These are phyloP conservation scores for Yponomeuta evonymella DNA, from an alignment of 2,888 invertebrate genomes.

Conservation along the genomic window DNA sequence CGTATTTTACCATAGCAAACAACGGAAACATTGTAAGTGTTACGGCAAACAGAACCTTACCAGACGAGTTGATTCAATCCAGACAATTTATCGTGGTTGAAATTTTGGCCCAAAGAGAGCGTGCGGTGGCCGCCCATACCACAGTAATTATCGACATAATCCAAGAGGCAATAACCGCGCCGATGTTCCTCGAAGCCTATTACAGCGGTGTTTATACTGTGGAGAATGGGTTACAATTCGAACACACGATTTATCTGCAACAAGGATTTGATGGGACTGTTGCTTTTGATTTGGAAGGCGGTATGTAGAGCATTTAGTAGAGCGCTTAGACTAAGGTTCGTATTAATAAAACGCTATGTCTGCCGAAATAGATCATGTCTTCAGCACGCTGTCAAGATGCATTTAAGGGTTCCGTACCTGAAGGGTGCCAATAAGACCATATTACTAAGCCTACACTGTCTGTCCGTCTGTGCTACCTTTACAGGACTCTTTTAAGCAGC, in stretches of 20 bases:
- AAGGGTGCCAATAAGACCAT: too few species aligned
- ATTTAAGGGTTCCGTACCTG: too few species aligned
- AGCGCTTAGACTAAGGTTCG: too few species aligned
- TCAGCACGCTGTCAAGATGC: too few species aligned
- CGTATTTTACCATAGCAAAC: constrained; percentile 32
- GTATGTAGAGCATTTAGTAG: constrained; percentile 4
- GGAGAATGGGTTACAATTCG: constrained; percentile 29
- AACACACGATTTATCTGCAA: constrained; percentile 28
- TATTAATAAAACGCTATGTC: too few species aligned
- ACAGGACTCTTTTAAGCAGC: too few species aligned
- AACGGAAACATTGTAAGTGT: constrained; percentile 32
- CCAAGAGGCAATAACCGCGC: constrained; percentile 20
- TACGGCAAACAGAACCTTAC: constrained; percentile 26
- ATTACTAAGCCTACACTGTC: too few species aligned
- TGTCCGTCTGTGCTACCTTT: too few species aligned
- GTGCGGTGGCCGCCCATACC: constrained; percentile 40
- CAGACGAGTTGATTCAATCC: constrained; percentile 30
- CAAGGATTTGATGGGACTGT: constrained; percentile 34
- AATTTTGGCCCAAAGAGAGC: constrained; percentile 42
- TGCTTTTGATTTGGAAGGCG: constrained; percentile 25
- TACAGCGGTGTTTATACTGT: constrained; percentile 33
- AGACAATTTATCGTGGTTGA: constrained; percentile 43
- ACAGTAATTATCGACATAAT: constrained; percentile 36
- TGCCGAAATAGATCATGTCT: too few species aligned
- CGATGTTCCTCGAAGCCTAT: constrained; percentile 30